Conservation (phyloP, 2,113 vertebrate species). For the Rhodinocichla rosea region DNA sequence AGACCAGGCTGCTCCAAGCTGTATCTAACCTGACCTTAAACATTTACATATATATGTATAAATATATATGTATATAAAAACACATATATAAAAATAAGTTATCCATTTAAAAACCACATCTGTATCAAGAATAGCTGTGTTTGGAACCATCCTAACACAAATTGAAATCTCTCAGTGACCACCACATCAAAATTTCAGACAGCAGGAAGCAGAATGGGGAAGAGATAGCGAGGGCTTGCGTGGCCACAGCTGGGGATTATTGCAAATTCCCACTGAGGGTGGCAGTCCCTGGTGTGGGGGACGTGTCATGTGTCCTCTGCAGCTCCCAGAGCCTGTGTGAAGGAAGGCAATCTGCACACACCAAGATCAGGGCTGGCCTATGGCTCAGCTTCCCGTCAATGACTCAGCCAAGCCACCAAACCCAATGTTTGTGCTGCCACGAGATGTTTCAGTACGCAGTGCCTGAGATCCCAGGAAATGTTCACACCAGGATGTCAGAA, state of each 20-base stretch:
- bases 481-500: not conserved
- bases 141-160: not conserved
- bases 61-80: not conserved
- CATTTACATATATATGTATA: not conserved
- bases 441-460: accelerated
- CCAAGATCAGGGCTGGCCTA: not conserved
- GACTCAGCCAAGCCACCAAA: not conserved
- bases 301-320: not conserved
- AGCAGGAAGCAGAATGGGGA: constrained; percentile 2
- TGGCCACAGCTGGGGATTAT: not conserved
- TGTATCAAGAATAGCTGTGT: not conserved
- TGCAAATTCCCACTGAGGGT: not conserved
- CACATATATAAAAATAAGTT: not conserved
- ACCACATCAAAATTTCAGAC: not conserved
- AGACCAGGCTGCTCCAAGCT: not conserved
- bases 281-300: not conserved
- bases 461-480: not conserved
- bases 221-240: not conserved
- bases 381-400: accelerated
- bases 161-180: not conserved
- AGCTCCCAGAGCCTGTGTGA: not conserved
- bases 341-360: not conserved
- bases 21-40: not conserved
- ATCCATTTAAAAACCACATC: not conserved
- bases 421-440: accelerated